These are phyloP conservation scores for Mesochorus sp. DNA, from an alignment of 2,888 invertebrate species.

Conservation along the genomic window DNA sequence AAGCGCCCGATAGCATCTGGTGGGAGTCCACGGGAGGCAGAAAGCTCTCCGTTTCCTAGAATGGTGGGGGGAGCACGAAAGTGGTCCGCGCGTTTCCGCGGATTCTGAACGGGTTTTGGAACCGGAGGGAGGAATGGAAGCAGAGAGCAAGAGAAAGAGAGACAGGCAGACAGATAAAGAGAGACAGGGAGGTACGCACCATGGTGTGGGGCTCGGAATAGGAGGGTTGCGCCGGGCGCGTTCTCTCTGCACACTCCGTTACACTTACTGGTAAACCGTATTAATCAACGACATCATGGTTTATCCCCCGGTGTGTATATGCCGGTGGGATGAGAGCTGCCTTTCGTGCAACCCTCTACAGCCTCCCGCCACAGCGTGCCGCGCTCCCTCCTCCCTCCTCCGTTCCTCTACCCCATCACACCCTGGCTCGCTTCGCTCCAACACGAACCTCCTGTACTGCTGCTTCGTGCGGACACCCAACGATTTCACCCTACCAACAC, in stretches of 20 bases:
- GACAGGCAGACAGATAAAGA: slow-evolving; percentile 62
- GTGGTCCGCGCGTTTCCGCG: slow-evolving; percentile 48
- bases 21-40: slow-evolving; percentile 31
- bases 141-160: no score
- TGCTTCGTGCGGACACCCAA: slow-evolving; percentile 21
- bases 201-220: slow-evolving; percentile 42
- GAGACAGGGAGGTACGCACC: slow-evolving; percentile 53
- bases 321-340: slow-evolving; percentile 52
- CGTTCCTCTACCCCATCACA: slow-evolving; percentile 53
- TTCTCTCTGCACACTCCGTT: slow-evolving; percentile 81
- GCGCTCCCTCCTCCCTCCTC: slow-evolving; percentile 45
- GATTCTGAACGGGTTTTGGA: slow-evolving; percentile 40
- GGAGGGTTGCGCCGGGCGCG: slow-evolving; percentile 65
- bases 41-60: slow-evolving; percentile 37
- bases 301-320: slow-evolving; percentile 75
- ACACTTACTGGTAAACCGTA: slow-evolving; percentile 82
- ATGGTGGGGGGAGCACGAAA: slow-evolving; percentile 22
- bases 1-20: slow-evolving; percentile 30
- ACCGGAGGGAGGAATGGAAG: slow-evolving; percentile 54
- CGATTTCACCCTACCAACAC: slow-evolving; percentile 24
- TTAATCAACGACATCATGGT: slow-evolving; percentile 82
- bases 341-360: slow-evolving; percentile 47
- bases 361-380: slow-evolving; percentile 57
- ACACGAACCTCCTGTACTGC: slow-evolving; percentile 34
- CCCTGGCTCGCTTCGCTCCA: slow-evolving; percentile 50